Evolutionary conservation across 2,113 vertebrate species (phyloP).

Genomic region (Phodopus roborovskii): DNA sequence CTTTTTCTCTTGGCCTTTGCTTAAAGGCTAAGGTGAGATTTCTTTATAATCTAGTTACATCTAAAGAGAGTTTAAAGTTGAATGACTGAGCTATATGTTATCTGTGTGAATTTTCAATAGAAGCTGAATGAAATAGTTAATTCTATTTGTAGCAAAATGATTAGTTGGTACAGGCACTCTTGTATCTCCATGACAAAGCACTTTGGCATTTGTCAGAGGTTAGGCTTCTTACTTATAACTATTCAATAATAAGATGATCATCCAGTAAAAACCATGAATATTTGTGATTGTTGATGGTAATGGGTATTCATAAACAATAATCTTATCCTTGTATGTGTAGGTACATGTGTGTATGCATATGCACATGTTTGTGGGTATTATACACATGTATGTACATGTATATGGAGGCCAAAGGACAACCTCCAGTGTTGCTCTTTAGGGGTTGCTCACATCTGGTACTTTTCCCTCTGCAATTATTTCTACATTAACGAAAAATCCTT

Average conservation of each 20-base stretch:
- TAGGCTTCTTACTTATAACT: background rate
- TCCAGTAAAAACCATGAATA: background rate
- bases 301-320: background rate
- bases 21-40: background rate
- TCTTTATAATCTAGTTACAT: background rate
- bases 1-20: background rate
- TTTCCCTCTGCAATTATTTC: background rate
- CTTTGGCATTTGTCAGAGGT: conserved; percentile 14
- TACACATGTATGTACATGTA: background rate
- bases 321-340: background rate
- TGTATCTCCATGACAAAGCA: background rate
- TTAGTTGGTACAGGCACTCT: background rate
- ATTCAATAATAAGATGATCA: background rate
- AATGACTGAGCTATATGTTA: background rate
- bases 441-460: background rate
- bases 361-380: background rate
- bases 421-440: background rate
- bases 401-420: too few relatives aligned
- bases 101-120: conserved; percentile 38
- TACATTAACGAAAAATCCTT: background rate
- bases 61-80: background rate
- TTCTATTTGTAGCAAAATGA: conserved; percentile 19
- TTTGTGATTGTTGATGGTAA: background rate
- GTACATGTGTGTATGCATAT: too few relatives aligned
- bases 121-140: background rate